A percentile compares a stretch with the other conserved stretches of the same genome.
phyloP scores from a whole-genome alignment of 2,113 vertebrate genomes.

The Pipa parva region DNA sequence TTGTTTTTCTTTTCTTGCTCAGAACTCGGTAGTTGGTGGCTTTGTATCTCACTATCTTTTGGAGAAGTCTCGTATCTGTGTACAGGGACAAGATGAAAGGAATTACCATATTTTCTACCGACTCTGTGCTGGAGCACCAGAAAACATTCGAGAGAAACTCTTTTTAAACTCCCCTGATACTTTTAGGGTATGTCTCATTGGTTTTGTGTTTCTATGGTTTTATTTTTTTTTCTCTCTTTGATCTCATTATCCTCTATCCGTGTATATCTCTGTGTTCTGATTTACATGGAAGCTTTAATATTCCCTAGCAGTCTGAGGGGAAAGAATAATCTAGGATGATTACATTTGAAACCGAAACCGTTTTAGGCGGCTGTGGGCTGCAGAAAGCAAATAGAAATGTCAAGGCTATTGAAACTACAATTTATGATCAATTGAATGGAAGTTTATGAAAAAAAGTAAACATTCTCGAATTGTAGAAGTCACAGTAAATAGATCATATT shows the following conservation, averaged over 20 bases:
- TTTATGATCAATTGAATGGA: constrained; percentile 35
- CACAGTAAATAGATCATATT: constrained; percentile 28
- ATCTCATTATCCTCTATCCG: background rate
- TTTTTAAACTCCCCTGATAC: constrained; percentile 85
- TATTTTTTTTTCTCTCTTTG: background rate
- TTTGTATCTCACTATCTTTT: constrained; percentile 97
- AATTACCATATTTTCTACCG: constrained; percentile 98
- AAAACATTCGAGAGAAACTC: constrained; percentile 85
- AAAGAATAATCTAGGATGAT: constrained; percentile 21
- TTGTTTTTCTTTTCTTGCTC: constrained; percentile 43
- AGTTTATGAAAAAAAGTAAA: constrained; percentile 25
- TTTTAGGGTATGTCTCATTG: constrained; percentile 78
- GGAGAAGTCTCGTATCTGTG: constrained; percentile 96
- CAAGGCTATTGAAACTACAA: constrained; percentile 35
- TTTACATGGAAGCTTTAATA: constrained; percentile 19
- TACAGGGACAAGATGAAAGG: constrained; percentile 90
- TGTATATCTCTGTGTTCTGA: too few species aligned
- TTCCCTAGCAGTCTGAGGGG: constrained; percentile 3
- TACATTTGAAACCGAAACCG: constrained; percentile 33
- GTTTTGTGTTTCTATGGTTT: background rate
- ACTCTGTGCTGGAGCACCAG: constrained; percentile 88
- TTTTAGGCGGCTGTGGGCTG: constrained; percentile 21
- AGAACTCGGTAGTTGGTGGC: constrained; percentile 91
- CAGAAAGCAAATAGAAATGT: constrained; percentile 34
- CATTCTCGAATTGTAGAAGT: constrained; percentile 20